A percentile compares a stretch with the other conserved stretches of the same genome.
phyloP scores from a whole-genome alignment of 2,888 invertebrate genomes.

The Tridacna gigas region DNA sequence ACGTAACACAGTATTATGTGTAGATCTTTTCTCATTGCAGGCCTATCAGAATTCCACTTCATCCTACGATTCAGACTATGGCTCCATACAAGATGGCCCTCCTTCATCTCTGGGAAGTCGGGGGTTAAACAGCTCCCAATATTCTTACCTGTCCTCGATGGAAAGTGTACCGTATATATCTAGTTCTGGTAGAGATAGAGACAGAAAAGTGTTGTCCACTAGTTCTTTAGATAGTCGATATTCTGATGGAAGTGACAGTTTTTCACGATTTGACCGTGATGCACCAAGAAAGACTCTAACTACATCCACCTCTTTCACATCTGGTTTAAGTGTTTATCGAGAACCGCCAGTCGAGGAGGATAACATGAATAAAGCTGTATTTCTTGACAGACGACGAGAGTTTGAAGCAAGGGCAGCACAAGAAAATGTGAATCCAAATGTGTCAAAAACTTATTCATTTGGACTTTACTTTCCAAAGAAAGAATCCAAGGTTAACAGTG shows the following conservation, averaged over 20 bases:
- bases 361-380: slow-evolving; percentile 62
- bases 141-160: slow-evolving; percentile 54
- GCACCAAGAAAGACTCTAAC: slow-evolving; percentile 56
- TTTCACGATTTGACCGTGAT: slow-evolving; percentile 40
- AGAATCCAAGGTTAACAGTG: slow-evolving; percentile 56
- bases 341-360: slow-evolving; percentile 49
- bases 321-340: slow-evolving; percentile 70
- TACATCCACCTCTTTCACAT: slow-evolving; percentile 70
- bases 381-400: slow-evolving; percentile 66
- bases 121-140: slow-evolving; percentile 40
- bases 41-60: slow-evolving; percentile 73
- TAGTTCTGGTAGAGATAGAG: slow-evolving; percentile 52
- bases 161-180: slow-evolving; percentile 44
- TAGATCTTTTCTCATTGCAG: slow-evolving; percentile 70
- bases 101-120: not conserved
- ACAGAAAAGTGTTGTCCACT: slow-evolving; percentile 62
- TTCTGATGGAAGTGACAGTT: slow-evolving; percentile 34
- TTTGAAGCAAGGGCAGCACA: slow-evolving; percentile 68
- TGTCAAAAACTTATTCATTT: slow-evolving; percentile 75
- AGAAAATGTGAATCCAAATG: slow-evolving; percentile 67
- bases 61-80: slow-evolving; percentile 56
- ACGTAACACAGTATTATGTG: too few species aligned
- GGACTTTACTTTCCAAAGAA: slow-evolving; percentile 78
- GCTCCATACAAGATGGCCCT: slow-evolving; percentile 28
- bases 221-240: slow-evolving; percentile 53